Evolutionary conservation across 2,113 vertebrate species (phyloP).

Genomic region (Jacana jacana): DNA sequence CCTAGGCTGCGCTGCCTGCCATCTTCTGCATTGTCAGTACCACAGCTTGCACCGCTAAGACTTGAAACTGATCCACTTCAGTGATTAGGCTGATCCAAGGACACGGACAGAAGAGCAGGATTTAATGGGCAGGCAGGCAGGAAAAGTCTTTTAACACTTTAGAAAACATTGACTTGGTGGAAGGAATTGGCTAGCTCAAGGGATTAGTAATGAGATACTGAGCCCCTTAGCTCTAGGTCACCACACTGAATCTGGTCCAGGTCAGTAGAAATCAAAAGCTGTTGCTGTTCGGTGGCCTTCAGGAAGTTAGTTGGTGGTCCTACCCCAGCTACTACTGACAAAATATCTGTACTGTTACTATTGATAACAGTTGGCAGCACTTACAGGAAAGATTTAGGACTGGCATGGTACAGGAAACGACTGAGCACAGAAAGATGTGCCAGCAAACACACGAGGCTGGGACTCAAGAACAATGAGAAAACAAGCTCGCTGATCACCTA

Average conservation of each 20-base stretch:
- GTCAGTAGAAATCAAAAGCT: conserved; percentile 67
- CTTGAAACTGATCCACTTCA: conserved; percentile 54
- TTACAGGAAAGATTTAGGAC: neutral
- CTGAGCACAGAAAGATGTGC: neutral
- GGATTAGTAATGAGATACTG: conserved; percentile 71
- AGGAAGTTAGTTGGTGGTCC: conserved; percentile 52
- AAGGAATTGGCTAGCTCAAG: conserved; percentile 67
- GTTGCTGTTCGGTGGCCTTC: conserved; percentile 5
- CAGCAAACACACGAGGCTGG: neutral
- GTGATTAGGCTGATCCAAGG: conserved; percentile 64
- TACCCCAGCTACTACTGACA: neutral
- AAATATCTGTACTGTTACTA: neutral
- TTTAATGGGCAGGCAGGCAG: conserved; percentile 58
- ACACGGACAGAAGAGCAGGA: conserved; percentile 32
- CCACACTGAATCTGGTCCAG: conserved; percentile 60
- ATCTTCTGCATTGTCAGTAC: neutral
- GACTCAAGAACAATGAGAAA: neutral
- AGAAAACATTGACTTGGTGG: conserved; percentile 59
- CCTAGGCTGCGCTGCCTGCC: neutral
- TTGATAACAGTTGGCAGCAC: neutral
- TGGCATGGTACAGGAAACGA: neutral
- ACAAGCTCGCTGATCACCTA: neutral
- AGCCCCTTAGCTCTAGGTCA: conserved; percentile 66
- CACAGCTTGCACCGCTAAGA: conserved; percentile 7
- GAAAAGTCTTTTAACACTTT: conserved; percentile 69